Conservation (phyloP, 1,140 invertebrate genomes). For the Patella vulgata region DNA sequence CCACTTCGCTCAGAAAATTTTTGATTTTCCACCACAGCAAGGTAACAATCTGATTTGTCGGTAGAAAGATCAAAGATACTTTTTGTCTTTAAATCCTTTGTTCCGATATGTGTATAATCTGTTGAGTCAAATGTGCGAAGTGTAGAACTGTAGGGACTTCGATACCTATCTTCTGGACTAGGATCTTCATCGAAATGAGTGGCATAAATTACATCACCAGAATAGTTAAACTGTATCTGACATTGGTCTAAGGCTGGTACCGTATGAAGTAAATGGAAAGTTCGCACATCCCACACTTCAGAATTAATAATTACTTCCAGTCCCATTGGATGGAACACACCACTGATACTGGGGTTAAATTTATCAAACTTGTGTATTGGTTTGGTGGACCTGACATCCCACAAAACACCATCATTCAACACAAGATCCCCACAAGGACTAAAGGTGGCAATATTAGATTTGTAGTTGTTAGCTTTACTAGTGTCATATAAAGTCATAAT, state of each 20-base stretch:
- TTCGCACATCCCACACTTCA: constrained; percentile 91
- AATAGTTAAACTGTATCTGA: constrained; percentile 71
- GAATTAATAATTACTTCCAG: constrained; percentile 78
- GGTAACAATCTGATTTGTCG: constrained; percentile 74
- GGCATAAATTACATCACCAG: constrained; percentile 71
- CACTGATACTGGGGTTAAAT: constrained; percentile 92
- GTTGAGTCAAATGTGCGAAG: constrained; percentile 94
- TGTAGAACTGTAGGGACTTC: constrained; percentile 79
- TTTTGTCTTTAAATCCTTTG: constrained; percentile 83
- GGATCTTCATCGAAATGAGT: constrained; percentile 72
- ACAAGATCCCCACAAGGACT: constrained; percentile 93
- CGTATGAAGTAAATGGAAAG: constrained; percentile 92
- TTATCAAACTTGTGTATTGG: constrained; percentile 94
- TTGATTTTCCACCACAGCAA: constrained; percentile 70
- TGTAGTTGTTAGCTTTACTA: constrained; percentile 89
- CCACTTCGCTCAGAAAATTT: constrained; percentile 43
- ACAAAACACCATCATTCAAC: constrained; percentile 94
- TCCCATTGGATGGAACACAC: constrained; percentile 97
- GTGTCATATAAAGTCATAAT: constrained; percentile 79
- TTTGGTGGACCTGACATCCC: constrained; percentile 85
- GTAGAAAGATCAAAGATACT: constrained; percentile 68
- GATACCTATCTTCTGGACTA: constrained; percentile 72
- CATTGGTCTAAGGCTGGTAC: constrained; percentile 93
- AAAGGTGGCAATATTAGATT: constrained; percentile 93
- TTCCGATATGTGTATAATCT: constrained; percentile 93